Evolutionary conservation across 2,888 invertebrate genomes (phyloP).

Genomic region (Lithophane ornitopus): DNA sequence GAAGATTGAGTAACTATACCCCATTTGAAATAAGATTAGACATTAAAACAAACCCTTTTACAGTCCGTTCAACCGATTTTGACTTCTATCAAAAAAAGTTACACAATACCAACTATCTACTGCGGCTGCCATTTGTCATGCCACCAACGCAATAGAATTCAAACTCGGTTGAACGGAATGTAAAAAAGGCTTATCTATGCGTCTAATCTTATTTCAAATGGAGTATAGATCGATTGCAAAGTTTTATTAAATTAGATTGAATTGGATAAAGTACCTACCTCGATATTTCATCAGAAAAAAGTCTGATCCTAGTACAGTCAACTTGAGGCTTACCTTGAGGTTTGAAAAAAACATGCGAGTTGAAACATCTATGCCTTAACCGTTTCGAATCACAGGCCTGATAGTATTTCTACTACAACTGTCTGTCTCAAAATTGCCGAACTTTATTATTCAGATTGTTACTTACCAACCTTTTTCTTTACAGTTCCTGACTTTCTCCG

Average conservation of each 20-base stretch:
- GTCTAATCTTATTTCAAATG: too few species aligned
- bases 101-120: too few species aligned
- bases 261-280: neutral
- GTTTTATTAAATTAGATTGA: constrained; percentile 14
- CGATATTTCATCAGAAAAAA: neutral
- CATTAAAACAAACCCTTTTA: too few species aligned
- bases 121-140: too few species aligned
- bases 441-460: neutral
- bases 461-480: constrained; percentile 25
- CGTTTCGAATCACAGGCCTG: neutral
- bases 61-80: too few species aligned
- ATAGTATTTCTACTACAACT: neutral
- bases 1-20: constrained; percentile 7
- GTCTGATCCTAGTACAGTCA: neutral
- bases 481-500: constrained; percentile 69
- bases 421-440: neutral
- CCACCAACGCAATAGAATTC: too few species aligned
- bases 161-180: too few species aligned
- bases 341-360: neutral
- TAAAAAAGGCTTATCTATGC: too few species aligned
- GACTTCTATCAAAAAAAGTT: too few species aligned
- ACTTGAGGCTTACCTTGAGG: neutral
- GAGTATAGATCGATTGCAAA: constrained; percentile 9
- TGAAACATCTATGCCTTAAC: neutral
- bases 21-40: too few species aligned